Conservation (phyloP, 1,140 invertebrate genomes). For the Asbolus verrucosus region DNA sequence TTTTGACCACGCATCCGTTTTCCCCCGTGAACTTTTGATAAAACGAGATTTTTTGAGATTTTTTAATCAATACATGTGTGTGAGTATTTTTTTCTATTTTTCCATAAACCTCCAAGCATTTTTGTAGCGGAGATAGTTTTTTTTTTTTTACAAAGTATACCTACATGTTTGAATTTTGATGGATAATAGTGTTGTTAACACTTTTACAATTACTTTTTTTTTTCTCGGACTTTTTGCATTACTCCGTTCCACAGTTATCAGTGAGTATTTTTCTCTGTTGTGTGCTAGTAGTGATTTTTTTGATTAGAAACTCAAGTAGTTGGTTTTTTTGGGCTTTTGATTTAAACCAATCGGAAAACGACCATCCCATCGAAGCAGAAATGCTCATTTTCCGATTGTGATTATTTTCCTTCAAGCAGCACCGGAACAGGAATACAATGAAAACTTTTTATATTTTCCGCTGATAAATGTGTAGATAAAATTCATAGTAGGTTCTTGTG, state of each 20-base stretch:
- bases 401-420: conserved; percentile 44
- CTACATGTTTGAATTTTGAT: conserved; percentile 54
- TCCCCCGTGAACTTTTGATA: conserved; percentile 42
- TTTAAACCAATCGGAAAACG: conserved; percentile 18
- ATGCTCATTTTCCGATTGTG: conserved; percentile 46
- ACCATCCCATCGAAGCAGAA: not conserved
- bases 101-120: conserved; percentile 63
- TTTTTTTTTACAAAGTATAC: conserved; percentile 51
- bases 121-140: conserved; percentile 64
- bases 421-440: conserved; percentile 25
- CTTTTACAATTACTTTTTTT: conserved; percentile 64
- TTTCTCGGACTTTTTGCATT: conserved; percentile 65
- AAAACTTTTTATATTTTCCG: conserved; percentile 48
- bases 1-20: conserved; percentile 43
- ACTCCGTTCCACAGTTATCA: conserved; percentile 63
- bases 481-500: conserved; percentile 55
- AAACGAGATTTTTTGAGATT: conserved; percentile 34
- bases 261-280: conserved; percentile 66
- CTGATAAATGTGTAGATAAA: conserved; percentile 50
- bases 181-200: conserved; percentile 58
- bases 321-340: conserved; percentile 56
- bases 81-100: conserved; percentile 63
- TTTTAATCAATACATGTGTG: conserved; percentile 65
- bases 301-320: conserved; percentile 50
- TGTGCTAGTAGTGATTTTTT: conserved; percentile 61